These are phyloP conservation scores for Emydoidea blandingii DNA, from an alignment of 2,797 vertebrate species.

Conservation along the genomic window DNA sequence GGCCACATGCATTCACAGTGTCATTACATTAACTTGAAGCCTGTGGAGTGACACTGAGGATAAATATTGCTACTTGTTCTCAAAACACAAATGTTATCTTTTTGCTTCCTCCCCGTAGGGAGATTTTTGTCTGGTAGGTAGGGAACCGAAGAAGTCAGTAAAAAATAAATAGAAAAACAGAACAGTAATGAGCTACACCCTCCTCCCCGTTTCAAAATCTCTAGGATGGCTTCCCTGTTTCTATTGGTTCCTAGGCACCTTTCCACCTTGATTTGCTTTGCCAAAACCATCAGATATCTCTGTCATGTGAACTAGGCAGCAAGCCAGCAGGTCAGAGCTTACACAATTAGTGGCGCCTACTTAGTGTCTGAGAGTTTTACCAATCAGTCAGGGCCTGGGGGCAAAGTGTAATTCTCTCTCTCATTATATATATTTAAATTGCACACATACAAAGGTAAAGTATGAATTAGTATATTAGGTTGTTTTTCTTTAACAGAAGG, in stretches of 20 bases:
- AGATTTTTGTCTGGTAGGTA: background rate
- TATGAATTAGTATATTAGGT: constrained; percentile 54
- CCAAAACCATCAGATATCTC: constrained; percentile 80
- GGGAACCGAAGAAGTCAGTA: background rate
- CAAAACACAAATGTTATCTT: background rate
- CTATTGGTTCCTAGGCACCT: constrained; percentile 71
- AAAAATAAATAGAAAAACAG: background rate
- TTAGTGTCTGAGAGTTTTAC: constrained; percentile 82
- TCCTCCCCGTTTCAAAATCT: background rate
- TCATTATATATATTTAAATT: constrained; percentile 3
- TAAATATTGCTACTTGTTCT: background rate
- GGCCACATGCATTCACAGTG: background rate
- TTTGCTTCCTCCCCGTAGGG: background rate
- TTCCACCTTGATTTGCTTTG: constrained; percentile 72
- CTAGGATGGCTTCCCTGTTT: constrained; percentile 38
- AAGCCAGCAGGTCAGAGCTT: constrained; percentile 83
- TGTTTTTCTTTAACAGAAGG: constrained; percentile 28
- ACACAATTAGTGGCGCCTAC: constrained; percentile 85
- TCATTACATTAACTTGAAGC: background rate
- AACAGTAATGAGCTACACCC: background rate
- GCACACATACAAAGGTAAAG: constrained; percentile 58
- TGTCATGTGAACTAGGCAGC: constrained; percentile 82
- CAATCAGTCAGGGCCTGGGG: constrained; percentile 79
- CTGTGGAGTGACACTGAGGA: background rate
- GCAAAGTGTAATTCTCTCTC: constrained; percentile 81